Evolutionary conservation across 2,888 invertebrate genomes (phyloP).

Genomic region (Agrochola lychnidis): DNA sequence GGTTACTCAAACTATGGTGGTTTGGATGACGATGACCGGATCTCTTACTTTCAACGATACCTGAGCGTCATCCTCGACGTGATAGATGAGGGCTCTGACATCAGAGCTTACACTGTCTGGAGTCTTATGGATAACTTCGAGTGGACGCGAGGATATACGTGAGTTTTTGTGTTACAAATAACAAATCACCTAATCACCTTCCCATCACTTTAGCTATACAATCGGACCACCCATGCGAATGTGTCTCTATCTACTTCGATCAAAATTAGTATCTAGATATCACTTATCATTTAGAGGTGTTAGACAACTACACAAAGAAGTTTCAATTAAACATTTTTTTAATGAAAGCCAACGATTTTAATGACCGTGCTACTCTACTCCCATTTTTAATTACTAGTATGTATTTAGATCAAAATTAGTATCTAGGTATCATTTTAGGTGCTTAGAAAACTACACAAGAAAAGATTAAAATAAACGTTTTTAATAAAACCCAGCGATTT

Average conservation of each 20-base stretch:
- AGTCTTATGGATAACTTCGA: slow-evolving; percentile 91
- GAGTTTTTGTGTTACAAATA: slow-evolving; percentile 54
- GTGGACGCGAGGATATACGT: slow-evolving; percentile 89
- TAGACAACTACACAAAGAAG: not conserved
- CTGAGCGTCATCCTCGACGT: slow-evolving; percentile 81
- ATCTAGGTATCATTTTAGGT: no score
- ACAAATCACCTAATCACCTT: not conserved
- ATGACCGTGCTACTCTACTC: not conserved
- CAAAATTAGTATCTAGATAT: not conserved
- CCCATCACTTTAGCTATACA: not conserved
- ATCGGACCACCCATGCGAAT: not conserved
- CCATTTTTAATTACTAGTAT: not conserved
- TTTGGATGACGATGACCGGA: slow-evolving; percentile 81
- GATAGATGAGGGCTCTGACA: slow-evolving; percentile 80
- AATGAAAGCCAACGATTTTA: not conserved
- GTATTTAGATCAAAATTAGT: not conserved
- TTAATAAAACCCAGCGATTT: not conserved
- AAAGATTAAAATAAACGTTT: no score
- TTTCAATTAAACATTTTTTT: not conserved
- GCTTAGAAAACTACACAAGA: no score
- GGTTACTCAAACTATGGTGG: slow-evolving; percentile 78
- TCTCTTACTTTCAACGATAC: slow-evolving; percentile 79
- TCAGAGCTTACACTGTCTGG: slow-evolving; percentile 90
- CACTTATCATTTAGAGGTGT: not conserved
- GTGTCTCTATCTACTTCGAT: not conserved